Base-by-base conservation (phyloP, 1,140 invertebrate species). In the Plectrocnemia conspersa region DNA sequence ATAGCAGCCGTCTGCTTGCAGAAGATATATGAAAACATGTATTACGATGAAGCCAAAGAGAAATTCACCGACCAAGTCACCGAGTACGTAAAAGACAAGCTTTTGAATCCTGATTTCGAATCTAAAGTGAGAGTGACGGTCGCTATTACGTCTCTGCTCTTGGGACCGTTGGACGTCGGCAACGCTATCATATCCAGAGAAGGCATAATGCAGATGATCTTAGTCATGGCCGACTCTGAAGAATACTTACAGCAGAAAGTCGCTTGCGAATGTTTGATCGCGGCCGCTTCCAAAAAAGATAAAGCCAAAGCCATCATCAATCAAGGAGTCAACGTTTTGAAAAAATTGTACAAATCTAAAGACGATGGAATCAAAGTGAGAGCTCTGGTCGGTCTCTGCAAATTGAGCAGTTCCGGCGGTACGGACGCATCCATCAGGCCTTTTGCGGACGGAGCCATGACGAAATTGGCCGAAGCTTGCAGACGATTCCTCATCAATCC, bases 211-310 rank as follows among this genome's bases (percentile, higher is more conserved):
- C 87, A 97, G 69, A 97, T 99, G 86, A 96, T 99, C 69, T 72
- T 99, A 11, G 89, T 92, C 4, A 95, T 99, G 92, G 96, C 97
- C 9, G 86, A 86, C 41, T 90, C 88, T 29, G 84, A 89, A 47
- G 84, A 91, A 64, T 47, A 78, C 13, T 68, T 97, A 0, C 91
- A 97, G 67, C 93, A 96, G 75, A 89, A 86, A 72, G 89, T 97
- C 25, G 89, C 95, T 5, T 93, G 93, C 65, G 96, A 99, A 74
- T 97, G 95, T 59, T 84, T 98, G 4, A 90, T 98, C 59, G 92
- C 93, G 16, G 93, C 95, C 10, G 88, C 96, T 2, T 93, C 92
- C 0, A 99, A 99, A 67, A 97, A 97, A 70, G 95, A 99, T 65
- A 97, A 97, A 72, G 94, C 93, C 3, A 86, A 83, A 56, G 83